Evolutionary conservation across 2,888 invertebrate genomes (phyloP).

Genomic region (Latheticus oryzae): DNA sequence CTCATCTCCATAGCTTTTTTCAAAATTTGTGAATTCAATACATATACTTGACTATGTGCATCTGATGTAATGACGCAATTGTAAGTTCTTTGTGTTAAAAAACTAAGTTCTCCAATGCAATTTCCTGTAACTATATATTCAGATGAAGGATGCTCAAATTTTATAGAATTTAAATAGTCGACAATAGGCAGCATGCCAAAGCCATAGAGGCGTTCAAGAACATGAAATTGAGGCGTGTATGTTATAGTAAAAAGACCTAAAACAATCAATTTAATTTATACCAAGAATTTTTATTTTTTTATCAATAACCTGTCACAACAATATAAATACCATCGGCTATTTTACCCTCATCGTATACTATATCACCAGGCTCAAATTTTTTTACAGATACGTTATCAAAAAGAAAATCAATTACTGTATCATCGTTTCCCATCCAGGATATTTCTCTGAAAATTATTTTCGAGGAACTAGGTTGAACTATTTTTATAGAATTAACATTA

Average conservation of each 20-base stretch:
- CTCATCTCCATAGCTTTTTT: constrained; percentile 65
- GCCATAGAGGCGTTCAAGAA: background rate
- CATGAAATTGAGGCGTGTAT: constrained; percentile 7
- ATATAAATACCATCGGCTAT: constrained; percentile 63
- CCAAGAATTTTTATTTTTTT: background rate
- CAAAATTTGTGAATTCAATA: constrained; percentile 63
- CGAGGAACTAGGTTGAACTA: constrained; percentile 67
- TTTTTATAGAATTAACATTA: constrained; percentile 10
- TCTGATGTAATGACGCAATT: constrained; percentile 71
- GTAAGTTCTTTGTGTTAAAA: constrained; percentile 70
- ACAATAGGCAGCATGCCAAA: constrained; percentile 69
- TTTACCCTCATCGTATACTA: constrained; percentile 55
- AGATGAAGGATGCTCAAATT: constrained; percentile 66
- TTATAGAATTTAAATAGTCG: constrained; percentile 68
- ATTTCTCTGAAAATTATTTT: constrained; percentile 61
- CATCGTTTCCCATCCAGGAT: constrained; percentile 49
- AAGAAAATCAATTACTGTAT: constrained; percentile 25
- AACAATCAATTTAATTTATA: background rate
- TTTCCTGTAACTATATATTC: constrained; percentile 73
- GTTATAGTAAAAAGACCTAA: constrained; percentile 12
- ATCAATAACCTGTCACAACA: constrained; percentile 61
- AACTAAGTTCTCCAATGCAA: constrained; percentile 72
- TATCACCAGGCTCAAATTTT: constrained; percentile 46
- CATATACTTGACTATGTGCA: constrained; percentile 69
- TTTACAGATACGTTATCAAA: constrained; percentile 41